Evolutionary conservation across 64 coral and sea anemone genomes (phyloP).

Genomic region (Stichodactyla mertensii): DNA sequence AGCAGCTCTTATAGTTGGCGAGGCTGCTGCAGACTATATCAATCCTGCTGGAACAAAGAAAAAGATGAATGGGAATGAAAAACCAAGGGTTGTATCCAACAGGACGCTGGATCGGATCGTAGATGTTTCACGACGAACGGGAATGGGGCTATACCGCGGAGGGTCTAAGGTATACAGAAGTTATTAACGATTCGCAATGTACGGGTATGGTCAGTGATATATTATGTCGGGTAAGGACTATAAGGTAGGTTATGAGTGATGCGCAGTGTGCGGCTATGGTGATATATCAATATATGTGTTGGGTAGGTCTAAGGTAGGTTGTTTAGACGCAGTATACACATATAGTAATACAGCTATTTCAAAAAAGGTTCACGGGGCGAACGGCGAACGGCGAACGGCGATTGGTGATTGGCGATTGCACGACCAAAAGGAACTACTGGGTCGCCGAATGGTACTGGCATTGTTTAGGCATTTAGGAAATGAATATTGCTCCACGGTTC

Average conservation of each 20-base stretch:
- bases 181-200: neutral
- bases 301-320: neutral
- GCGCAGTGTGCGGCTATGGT: neutral
- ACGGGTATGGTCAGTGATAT: neutral
- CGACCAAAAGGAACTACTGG: too few relatives aligned
- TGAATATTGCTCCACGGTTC: too few relatives aligned
- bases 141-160: neutral
- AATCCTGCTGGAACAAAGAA: neutral
- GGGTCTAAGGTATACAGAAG: neutral
- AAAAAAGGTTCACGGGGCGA: too few relatives aligned
- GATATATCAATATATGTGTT: neutral
- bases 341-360: neutral
- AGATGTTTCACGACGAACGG: neutral
- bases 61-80: neutral
- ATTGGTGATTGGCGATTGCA: too few relatives aligned
- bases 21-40: constrained; percentile 8
- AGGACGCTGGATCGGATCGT: neutral
- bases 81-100: neutral
- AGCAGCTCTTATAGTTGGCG: neutral
- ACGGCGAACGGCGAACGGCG: too few relatives aligned
- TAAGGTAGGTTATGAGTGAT: neutral
- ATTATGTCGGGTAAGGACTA: neutral
- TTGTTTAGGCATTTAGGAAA: too few relatives aligned
- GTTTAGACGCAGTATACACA: neutral
- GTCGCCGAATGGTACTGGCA: too few relatives aligned